phyloP scores from a whole-genome alignment of 2,888 invertebrate species.

The Erebia aethiops region DNA sequence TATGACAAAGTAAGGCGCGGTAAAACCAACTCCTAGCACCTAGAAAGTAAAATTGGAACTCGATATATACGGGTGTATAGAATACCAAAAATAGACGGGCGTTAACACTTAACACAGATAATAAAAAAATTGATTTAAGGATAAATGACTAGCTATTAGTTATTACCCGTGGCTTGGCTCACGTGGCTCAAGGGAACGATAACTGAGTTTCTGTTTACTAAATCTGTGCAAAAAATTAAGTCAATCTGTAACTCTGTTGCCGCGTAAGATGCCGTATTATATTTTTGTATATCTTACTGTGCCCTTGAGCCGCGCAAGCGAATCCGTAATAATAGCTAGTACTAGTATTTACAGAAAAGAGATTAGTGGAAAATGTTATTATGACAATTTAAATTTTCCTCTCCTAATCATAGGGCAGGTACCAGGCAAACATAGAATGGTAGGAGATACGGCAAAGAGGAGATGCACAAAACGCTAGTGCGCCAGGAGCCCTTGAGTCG shows the following conservation, averaged over 20 bases:
- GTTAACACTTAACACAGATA: too few species aligned
- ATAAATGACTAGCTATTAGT: too few species aligned
- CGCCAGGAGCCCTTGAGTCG: constrained; percentile 71
- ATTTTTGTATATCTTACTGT: too few species aligned
- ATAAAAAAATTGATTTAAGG: too few species aligned
- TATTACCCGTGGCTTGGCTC: too few species aligned
- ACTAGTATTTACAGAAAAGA: background rate
- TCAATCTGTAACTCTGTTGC: too few species aligned
- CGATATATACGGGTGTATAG: background rate
- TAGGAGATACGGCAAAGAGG: constrained; percentile 61
- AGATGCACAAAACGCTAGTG: constrained; percentile 78
- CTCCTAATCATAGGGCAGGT: constrained; percentile 47
- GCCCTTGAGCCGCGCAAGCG: too few species aligned
- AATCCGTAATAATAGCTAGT: too few species aligned
- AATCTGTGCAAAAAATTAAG: too few species aligned
- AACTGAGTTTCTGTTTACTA: too few species aligned
- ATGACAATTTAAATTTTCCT: constrained; percentile 3
- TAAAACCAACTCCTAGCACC: background rate
- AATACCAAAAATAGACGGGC: background rate
- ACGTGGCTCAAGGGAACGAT: too few species aligned
- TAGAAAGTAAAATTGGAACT: background rate
- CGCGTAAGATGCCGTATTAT: too few species aligned
- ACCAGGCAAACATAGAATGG: constrained; percentile 55
- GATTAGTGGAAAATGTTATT: background rate
- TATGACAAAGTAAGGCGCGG: background rate